Evolutionary conservation across 2,113 vertebrate genomes (phyloP), one percentile per base, ranked within the genome.

Genomic region (Tupaia chinensis): DNA sequence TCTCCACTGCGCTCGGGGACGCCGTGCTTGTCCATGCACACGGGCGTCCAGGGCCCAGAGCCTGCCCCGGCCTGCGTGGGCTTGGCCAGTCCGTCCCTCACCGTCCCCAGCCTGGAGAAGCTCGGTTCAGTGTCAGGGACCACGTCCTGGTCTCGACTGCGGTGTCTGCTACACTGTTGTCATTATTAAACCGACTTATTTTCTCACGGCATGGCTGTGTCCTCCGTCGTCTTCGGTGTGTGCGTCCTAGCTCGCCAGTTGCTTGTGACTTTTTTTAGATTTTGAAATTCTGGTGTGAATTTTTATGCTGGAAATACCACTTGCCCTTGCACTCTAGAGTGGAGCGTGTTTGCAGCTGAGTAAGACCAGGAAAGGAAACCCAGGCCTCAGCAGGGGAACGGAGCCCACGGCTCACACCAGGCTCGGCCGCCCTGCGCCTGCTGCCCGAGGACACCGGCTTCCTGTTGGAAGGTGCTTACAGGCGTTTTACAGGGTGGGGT

Each of bases 111-210:
- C 44, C 44, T 96, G 97, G 61, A 96, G 95, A 95, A 88, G 22
- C 87, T 54, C 86, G 69, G 13, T 61, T 92, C 97, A 96, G 82
- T 0, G 3, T 96, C 87, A 27, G 86, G 22, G 23, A 14, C 89
- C 88, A 74, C 93, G 93, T 58, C 72, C 94, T 89, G 95, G 54
- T 83, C 89, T 87, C 5, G 95, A 97, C 98, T 91, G 81, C 95
- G 88, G 29, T 27, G 14, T 98, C 97, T 87, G 60, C 97, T 96
- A 85, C 85, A 8, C 87, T 91, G 80, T 68, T 97, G 97, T 97
- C 96, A 97, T 98, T 97, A 98, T 97, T 96, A 97, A 97, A 96
- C 93, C 89, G 93, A 93, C 79, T 97, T 95, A 92, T 97, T 97
- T 96, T 23, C 97, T 44, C 95, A 97, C 1, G 53, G 73, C 91